Evolutionary conservation across 2,113 vertebrate species (phyloP).

Genomic region (Lathamus discolor): DNA sequence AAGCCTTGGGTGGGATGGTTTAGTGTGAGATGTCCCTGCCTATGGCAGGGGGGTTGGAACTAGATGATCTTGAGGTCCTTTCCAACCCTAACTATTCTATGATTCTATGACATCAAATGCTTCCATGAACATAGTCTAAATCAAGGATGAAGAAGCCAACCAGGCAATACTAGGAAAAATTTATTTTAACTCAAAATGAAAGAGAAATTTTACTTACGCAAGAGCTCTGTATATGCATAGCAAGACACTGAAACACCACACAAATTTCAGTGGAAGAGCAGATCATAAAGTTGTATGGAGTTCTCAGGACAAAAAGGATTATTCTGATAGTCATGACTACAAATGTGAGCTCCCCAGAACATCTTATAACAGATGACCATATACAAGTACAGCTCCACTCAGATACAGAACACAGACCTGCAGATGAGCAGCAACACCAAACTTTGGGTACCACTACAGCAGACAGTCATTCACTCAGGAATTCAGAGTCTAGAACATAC

Average conservation of each 20-base stretch:
- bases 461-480: not conserved
- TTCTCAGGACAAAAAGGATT: not conserved
- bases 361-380: not conserved
- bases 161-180: not conserved
- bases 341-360: not conserved
- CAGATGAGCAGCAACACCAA: not conserved
- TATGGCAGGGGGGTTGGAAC: too few species aligned
- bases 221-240: not conserved
- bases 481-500: not conserved
- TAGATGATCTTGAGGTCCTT: too few species aligned
- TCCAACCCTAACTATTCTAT: too few species aligned
- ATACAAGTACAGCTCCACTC: not conserved
- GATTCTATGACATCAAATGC: not conserved
- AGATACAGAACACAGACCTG: not conserved
- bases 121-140: not conserved
- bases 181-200: not conserved
- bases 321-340: not conserved
- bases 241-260: not conserved
- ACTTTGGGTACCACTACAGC: not conserved
- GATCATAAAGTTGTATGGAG: not conserved
- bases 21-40: too few species aligned
- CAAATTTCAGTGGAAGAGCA: not conserved
- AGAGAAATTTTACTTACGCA: not conserved
- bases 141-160: not conserved
- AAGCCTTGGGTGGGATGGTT: too few species aligned